phyloP scores from a whole-genome alignment of 2,797 vertebrate species.

The Sebastiscus albofasciatus region DNA sequence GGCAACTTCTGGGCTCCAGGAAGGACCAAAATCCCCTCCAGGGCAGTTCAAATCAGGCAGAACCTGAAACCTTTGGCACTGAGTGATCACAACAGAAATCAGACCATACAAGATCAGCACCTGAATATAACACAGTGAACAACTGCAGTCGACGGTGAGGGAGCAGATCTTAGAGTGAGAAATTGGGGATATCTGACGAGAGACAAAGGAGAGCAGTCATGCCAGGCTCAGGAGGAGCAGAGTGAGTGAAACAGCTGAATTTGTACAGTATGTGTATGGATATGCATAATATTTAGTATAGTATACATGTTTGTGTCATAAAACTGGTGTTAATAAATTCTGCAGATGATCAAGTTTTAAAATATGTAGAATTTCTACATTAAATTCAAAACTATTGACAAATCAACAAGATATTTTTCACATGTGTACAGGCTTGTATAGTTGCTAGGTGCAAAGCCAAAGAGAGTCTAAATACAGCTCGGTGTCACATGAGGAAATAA shows the following conservation, averaged over 20 bases:
- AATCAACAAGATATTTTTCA: neutral
- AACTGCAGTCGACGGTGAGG: conserved; percentile 2
- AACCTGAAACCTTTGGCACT: conserved; percentile 18
- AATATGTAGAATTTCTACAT: neutral
- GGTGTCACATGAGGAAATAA: conserved; percentile 74
- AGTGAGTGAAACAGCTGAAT: conserved; percentile 71
- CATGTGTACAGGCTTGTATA: neutral
- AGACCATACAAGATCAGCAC: neutral
- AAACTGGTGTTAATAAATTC: neutral
- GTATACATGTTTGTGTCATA: neutral
- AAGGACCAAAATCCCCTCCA: conserved; percentile 5
- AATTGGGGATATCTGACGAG: neutral
- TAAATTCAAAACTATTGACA: neutral
- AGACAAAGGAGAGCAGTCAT: conserved; percentile 59
- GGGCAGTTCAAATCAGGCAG: conserved; percentile 4
- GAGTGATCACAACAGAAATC: neutral
- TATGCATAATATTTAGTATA: neutral
- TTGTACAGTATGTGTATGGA: neutral
- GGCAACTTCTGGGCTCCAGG: conserved; percentile 1
- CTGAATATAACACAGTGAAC: conserved; percentile 15
- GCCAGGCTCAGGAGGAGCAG: conserved; percentile 65
- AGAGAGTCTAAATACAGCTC: conserved; percentile 68
- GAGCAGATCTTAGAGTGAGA: neutral
- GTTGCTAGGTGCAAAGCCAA: conserved; percentile 45
- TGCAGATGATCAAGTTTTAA: neutral